Percentiles rank a stretch among this genome's conserved stretches.
phyloP scores from a whole-genome alignment of 1,140 invertebrate species.

The Ceratosolen solmsi region DNA sequence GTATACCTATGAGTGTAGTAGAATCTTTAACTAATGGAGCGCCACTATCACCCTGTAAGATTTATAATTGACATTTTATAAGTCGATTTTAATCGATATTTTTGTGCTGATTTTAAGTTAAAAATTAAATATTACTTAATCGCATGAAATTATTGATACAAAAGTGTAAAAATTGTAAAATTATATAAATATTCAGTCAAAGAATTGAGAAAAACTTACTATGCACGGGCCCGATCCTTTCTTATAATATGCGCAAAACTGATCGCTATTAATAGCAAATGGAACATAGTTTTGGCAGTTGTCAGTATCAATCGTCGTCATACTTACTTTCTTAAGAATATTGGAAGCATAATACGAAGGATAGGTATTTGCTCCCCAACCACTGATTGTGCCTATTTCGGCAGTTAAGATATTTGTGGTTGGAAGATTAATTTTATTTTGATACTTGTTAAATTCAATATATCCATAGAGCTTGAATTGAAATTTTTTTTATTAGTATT shows the following conservation, averaged over 20 bases:
- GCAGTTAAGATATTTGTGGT: not conserved
- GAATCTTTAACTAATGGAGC: not conserved
- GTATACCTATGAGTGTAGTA: not conserved
- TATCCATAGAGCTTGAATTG: not conserved
- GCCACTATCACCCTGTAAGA: not conserved
- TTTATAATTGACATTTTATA: not conserved
- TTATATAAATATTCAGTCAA: too few relatives aligned
- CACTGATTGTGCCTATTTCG: not conserved
- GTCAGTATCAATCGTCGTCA: not conserved
- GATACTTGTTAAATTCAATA: slow-evolving; percentile 9
- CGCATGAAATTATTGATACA: too few relatives aligned
- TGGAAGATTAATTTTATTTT: slow-evolving; percentile 18
- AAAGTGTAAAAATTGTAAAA: too few relatives aligned
- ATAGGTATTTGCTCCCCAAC: slow-evolving; percentile 10
- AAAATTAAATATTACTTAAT: too few relatives aligned
- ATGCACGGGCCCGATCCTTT: not conserved
- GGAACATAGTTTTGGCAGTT: not conserved
- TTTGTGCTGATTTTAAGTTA: too few relatives aligned
- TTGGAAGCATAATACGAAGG: slow-evolving; percentile 1
- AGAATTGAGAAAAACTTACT: not conserved
- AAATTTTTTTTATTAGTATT: too few relatives aligned
- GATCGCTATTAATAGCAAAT: not conserved
- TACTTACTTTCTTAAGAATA: not conserved
- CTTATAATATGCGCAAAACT: slow-evolving; percentile 1
- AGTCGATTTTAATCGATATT: too few relatives aligned